A percentile compares a stretch with the other conserved stretches of the same genome.
Conservation (phyloP, 2,888 invertebrate genomes). For the Caenorhabditis sp. region DNA sequence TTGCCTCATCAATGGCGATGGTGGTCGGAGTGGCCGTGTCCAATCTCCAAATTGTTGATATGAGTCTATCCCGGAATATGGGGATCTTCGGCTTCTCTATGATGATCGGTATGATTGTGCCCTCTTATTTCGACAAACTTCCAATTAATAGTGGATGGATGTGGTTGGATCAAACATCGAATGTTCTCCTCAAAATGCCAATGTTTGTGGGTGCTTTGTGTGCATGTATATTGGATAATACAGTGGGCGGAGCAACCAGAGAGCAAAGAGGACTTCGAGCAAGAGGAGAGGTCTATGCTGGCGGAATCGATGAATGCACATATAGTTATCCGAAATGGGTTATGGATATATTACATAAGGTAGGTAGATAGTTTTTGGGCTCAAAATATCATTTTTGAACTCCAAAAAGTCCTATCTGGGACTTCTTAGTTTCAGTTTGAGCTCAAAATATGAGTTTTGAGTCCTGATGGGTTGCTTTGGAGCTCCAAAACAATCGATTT, state of each 20-base stretch:
- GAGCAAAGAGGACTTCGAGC: conserved; percentile 65
- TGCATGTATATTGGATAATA: conserved; percentile 68
- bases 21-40: conserved; percentile 71
- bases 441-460: no score
- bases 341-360: conserved; percentile 54
- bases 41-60: conserved; percentile 80
- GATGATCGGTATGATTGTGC: conserved; percentile 81
- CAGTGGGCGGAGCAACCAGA: conserved; percentile 66
- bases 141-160: conserved; percentile 41
- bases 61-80: conserved; percentile 85
- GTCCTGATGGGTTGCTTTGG: no score
- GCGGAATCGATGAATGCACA: conserved; percentile 41
- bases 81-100: conserved; percentile 88
- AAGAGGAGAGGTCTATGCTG: conserved; percentile 58
- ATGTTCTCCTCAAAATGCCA: conserved; percentile 62
- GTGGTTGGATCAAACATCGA: conserved; percentile 52
- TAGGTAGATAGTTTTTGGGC: neutral
- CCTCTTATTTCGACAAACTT: conserved; percentile 53
- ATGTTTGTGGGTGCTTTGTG: conserved; percentile 70
- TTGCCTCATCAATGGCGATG: conserved; percentile 72
- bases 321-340: conserved; percentile 59
- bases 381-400: no score
- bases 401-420: no score
- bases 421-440: no score
- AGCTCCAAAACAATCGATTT: no score